Base-by-base conservation (phyloP, 2,113 vertebrate species). In the Oncorhynchus mykiss region DNA sequence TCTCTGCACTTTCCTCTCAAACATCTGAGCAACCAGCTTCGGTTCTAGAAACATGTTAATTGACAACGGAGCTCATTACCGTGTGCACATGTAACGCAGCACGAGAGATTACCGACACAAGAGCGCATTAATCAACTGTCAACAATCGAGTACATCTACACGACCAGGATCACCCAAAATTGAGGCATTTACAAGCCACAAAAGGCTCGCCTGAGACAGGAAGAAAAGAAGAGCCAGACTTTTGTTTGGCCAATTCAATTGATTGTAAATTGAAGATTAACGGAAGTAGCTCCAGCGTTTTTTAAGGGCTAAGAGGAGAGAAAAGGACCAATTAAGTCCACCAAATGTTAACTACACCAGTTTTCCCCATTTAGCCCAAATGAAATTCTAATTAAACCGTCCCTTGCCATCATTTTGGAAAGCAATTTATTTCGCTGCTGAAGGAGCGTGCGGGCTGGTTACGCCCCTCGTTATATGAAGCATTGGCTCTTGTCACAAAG, bases 351-450 rank as follows among this genome's bases (percentile, higher is more conserved):
- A 98, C 96, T 96, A 95, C 94, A 95, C 95, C 96, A 95, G 95
- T 95, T 96, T 96, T 95, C 95, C 95, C 94, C 94, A 93, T 96
- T 96, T 96, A 96, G 94, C 87, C 95, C 96, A 93, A 95, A 96
- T 97, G 95, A 97, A 98, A 97, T 97, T 97, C 96, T 97, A 97
- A 98, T 98, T 99, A 98, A 99, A 98, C 94, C 92, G 91, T 96
- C 95, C 95, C 96, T 95, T 90, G 86, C 94, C 93, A 93, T 95
- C 93, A 91, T 94, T 95, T 95, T 95, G 94, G 95, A 94, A 92
- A 95, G 93, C 93, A 93, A 95, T 94, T 93, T 94, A 92, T 96
- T 93, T 95, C 94, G 92, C 93, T 92, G 93, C 95, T 95, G 93
- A 93, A 95, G 94, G 90, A 93, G 91, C 93, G 92, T 93, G 93